Percentiles rank a stretch among this genome's conserved stretches.
Conservation (phyloP, 37 sponge, comb jelly and placozoan genomes). For the Aplysina aerophoba region DNA sequence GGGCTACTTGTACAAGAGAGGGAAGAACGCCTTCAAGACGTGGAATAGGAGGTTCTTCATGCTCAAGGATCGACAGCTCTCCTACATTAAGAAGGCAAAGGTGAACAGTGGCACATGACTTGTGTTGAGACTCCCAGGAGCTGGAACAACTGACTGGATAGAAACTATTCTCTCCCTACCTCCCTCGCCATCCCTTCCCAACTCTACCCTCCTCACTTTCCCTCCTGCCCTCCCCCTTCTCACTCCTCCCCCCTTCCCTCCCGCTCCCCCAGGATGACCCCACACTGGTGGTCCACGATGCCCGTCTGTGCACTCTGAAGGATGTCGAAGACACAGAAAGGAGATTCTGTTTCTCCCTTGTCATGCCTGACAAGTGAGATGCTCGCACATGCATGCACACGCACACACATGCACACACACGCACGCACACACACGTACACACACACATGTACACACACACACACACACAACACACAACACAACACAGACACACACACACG, state of each 20-base stretch:
- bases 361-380: slow-evolving; percentile 49
- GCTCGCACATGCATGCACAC: neutral
- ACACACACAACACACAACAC: no score
- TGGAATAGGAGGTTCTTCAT: slow-evolving; percentile 83
- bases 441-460: no score
- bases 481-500: no score
- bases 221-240: neutral
- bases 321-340: slow-evolving; percentile 73
- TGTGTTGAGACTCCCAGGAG: neutral
- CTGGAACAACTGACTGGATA: neutral
- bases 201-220: neutral
- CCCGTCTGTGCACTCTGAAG: slow-evolving; percentile 77
- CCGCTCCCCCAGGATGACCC: slow-evolving; percentile 38
- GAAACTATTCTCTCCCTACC: neutral
- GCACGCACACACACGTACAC: no score
- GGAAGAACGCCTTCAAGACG: slow-evolving; percentile 63
- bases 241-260: neutral
- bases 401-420: slow-evolving; percentile 3
- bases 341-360: slow-evolving; percentile 82
- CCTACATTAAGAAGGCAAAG: slow-evolving; percentile 51
- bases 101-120: neutral
- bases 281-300: slow-evolving; percentile 65
- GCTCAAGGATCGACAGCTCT: slow-evolving; percentile 59
- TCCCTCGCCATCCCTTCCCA: neutral
- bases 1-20: slow-evolving; percentile 84